These are phyloP conservation scores for Enteromius viviparus DNA, from an alignment of 2,797 vertebrate species.

Conservation along the genomic window DNA sequence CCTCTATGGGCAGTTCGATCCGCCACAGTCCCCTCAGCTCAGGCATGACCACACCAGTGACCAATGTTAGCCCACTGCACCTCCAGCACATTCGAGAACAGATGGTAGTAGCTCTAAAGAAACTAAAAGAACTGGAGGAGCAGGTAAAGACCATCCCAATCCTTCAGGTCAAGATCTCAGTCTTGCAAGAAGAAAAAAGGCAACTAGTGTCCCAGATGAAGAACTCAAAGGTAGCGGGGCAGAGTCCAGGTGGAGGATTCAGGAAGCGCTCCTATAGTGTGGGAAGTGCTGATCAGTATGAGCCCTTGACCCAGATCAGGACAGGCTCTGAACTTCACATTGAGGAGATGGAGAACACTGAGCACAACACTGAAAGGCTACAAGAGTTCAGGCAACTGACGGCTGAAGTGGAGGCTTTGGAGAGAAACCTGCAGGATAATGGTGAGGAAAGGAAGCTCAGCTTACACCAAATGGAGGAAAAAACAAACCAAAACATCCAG, in stretches of 20 bases:
- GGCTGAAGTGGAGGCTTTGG: constrained; percentile 91
- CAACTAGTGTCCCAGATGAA: constrained; percentile 89
- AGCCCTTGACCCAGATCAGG: constrained; percentile 75
- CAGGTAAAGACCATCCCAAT: constrained; percentile 96
- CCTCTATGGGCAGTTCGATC: constrained; percentile 91
- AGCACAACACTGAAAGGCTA: constrained; percentile 84
- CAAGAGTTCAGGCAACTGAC: constrained; percentile 92
- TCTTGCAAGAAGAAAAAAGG: constrained; percentile 95
- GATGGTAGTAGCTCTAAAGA: constrained; percentile 94
- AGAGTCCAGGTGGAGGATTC: constrained; percentile 73
- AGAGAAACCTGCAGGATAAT: constrained; percentile 86
- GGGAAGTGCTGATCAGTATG: constrained; percentile 90
- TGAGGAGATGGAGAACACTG: constrained; percentile 82
- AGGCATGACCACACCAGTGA: constrained; percentile 91
- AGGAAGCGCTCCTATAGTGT: constrained; percentile 94
- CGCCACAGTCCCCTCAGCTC: constrained; percentile 97
- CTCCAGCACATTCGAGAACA: constrained; percentile 97
- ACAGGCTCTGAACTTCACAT: constrained; percentile 87
- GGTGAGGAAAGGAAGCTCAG: constrained; percentile 66
- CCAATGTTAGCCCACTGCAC: constrained; percentile 92
- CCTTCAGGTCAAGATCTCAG: constrained; percentile 97
- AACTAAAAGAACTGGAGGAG: constrained; percentile 93
- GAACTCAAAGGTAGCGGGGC: constrained; percentile 75
- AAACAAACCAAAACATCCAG: constrained; percentile 58
- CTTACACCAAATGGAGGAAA: constrained; percentile 46